Evolutionary conservation across 2,113 vertebrate genomes (phyloP), one percentile per base, ranked within the genome.

Genomic region (Paralichthys olivaceus): DNA sequence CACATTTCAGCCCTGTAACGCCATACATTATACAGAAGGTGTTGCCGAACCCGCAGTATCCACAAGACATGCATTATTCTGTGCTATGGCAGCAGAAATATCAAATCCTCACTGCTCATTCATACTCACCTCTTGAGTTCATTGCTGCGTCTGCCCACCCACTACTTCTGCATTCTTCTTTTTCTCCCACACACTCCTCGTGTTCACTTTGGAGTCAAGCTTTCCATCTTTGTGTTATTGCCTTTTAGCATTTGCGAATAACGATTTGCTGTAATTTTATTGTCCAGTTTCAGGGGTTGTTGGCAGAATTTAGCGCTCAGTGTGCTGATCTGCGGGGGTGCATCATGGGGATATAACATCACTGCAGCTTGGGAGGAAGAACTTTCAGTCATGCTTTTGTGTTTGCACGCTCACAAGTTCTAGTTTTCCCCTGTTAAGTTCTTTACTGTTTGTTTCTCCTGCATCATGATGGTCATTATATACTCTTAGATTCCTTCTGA

Each of bases 71-170:
- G 57, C 49, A 57, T 66, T 73, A 75, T 80, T 81, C 83, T 51
- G 55, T 70, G 51, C 64, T 17, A 68, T 68, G 49, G 66, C 34
- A n/a, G 70, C 70, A 64, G 43, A 68, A 66, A 57, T 79, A 49
- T 43, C 64, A 58, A 61, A 60, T 56, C 70, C 53, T 74, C 63
- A 4, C 5, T 22, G 45, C 64, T 80, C 79, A 45, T 83, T 86
- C 72, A 58, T 19, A 55, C 75, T 84, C 80, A 79, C 65, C 72
- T 81, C 64, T 62, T 56, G 72, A 82, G 85, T 85, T 81, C 79
- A 79, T 63, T 4, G n/a, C 57, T 62, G 64, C 26, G 17, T 72
- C 69, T 69, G 62, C 83, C 72, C 69, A 74, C 51, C 72, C 66
- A 67, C 73, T 82, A 65, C 49, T 51, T 64, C 73, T 75, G 54